These are phyloP conservation scores for Hexactinellida sp. DNA, from an alignment of 37 sponge, comb jelly and placozoan species.

Conservation along the genomic window DNA sequence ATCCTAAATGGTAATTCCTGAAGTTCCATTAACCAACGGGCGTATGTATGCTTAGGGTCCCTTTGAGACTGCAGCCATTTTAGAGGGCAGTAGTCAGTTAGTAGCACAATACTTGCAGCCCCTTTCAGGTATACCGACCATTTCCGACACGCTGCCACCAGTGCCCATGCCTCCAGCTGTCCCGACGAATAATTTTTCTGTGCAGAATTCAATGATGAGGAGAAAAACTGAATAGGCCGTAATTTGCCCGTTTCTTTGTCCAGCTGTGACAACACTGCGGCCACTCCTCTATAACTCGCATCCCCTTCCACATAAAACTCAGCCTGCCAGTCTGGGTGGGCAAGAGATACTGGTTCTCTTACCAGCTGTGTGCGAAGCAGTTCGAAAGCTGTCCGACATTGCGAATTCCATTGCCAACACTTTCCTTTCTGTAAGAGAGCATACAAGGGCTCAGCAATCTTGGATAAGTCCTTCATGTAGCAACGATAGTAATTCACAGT, in stretches of 20 bases:
- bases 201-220: too few relatives aligned
- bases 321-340: not conserved
- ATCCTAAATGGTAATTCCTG: not conserved
- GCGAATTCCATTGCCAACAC: not conserved
- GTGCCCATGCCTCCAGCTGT: not conserved
- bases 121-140: not conserved
- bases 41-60: not conserved
- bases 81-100: not conserved
- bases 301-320: not conserved
- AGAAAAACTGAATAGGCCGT: not conserved
- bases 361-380: not conserved
- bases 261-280: not conserved
- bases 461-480: not conserved
- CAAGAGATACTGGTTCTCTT: not conserved
- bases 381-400: not conserved
- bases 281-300: not conserved
- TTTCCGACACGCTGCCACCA: not conserved
- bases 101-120: not conserved
- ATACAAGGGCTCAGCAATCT: not conserved
- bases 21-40: not conserved
- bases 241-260: not conserved
- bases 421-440: not conserved
- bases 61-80: not conserved
- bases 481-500: not conserved
- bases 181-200: too few relatives aligned